These are phyloP conservation scores for Oreochromis tanganicae DNA, from an alignment of 2,113 vertebrate genomes.

Conservation along the genomic window DNA sequence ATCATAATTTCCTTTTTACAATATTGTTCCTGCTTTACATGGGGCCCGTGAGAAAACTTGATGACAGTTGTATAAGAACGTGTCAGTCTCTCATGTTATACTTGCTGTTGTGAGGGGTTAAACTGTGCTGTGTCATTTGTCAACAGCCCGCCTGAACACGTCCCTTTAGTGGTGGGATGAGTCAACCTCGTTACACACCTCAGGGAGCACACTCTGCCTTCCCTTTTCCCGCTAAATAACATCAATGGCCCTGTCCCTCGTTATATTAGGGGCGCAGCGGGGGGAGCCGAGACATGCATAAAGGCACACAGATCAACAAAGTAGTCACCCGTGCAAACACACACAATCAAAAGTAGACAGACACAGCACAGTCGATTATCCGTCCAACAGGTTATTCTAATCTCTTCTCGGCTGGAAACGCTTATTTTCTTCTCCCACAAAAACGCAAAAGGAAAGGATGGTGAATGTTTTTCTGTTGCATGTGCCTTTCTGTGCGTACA, in stretches of 20 bases:
- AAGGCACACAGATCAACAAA: constrained; percentile 16
- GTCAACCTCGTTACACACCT: constrained; percentile 64
- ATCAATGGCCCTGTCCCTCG: constrained; percentile 30
- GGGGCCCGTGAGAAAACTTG: not conserved
- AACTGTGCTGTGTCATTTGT: constrained; percentile 5
- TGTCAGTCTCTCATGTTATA: not conserved
- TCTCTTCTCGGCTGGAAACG: not conserved
- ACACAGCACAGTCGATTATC: not conserved
- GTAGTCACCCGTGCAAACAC: constrained; percentile 1
- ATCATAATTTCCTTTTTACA: not conserved
- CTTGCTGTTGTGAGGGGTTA: constrained; percentile 5
- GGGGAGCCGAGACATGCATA: not conserved
- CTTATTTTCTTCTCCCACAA: not conserved
- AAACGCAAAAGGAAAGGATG: not conserved
- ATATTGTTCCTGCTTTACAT: not conserved
- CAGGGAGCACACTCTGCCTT: constrained; percentile 39
- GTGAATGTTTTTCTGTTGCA: not conserved
- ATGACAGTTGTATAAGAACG: not conserved
- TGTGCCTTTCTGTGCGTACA: not conserved
- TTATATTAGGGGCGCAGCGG: constrained; percentile 36
- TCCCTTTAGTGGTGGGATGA: constrained; percentile 53
- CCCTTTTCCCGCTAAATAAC: constrained; percentile 42
- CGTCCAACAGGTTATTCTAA: constrained; percentile 11
- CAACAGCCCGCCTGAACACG: not conserved
- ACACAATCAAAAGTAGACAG: not conserved